Percentiles rank a stretch among this genome's conserved stretches.
Evolutionary conservation across 1,140 invertebrate species (phyloP).

Genomic region (Panonychus citri): DNA sequence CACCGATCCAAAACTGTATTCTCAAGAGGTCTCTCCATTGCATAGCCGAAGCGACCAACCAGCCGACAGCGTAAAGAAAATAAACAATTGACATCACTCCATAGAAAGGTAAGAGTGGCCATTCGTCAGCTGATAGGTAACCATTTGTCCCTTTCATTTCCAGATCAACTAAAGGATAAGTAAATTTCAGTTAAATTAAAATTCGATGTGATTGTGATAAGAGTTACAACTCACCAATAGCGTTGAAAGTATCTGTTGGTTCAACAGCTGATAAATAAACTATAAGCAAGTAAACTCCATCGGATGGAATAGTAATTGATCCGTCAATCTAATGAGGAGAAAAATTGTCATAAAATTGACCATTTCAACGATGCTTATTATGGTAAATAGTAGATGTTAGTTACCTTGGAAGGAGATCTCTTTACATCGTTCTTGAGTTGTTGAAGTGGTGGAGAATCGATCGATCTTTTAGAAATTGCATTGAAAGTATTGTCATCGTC

Average conservation of each 20-base stretch:
- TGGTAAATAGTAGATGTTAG: too few species aligned
- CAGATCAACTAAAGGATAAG: slow-evolving; percentile 26
- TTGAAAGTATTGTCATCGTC: background rate
- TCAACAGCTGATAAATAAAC: slow-evolving; percentile 17
- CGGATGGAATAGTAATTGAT: slow-evolving; percentile 18
- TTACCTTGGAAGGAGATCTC: background rate
- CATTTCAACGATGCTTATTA: background rate
- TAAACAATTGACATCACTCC: slow-evolving; percentile 72
- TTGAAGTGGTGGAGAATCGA: background rate
- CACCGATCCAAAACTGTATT: slow-evolving; percentile 86
- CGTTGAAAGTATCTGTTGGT: slow-evolving; percentile 8
- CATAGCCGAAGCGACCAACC: slow-evolving; percentile 55
- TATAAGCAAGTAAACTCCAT: slow-evolving; percentile 28
- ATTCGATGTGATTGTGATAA: background rate
- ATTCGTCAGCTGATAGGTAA: slow-evolving; percentile 47
- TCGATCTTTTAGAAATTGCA: background rate
- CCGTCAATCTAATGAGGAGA: background rate
- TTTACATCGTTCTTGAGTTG: background rate
- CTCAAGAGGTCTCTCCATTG: slow-evolving; percentile 75
- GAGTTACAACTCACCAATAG: slow-evolving; percentile 3
- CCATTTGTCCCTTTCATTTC: slow-evolving; percentile 39
- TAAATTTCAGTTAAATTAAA: background rate
- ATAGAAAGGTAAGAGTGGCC: slow-evolving; percentile 54
- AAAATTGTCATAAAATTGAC: background rate
- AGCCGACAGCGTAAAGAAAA: slow-evolving; percentile 49